Base-by-base conservation (phyloP, 64 coral and sea anemone genomes). In the Montipora cactus region DNA sequence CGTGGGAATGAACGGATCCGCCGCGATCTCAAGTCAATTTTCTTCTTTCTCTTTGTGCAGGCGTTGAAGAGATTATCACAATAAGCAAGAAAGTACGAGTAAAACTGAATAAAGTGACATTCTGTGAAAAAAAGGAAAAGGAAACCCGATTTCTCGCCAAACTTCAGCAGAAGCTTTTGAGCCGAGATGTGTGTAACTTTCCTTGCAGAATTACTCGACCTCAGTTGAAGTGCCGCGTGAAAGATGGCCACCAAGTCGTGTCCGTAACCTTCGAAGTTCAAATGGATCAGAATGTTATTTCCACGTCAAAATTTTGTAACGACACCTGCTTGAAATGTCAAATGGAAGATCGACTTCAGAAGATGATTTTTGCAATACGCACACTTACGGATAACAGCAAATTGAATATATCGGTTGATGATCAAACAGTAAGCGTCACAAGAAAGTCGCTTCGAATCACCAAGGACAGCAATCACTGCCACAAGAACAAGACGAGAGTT, bases 311-410 rank as follows among this genome's bases (percentile, higher is more conserved):
- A 19, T 75, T 69, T 7, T 98, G 96, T 59, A 98, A 98, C n/a
- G 47, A 79, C 69, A 92, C 82, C 44, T 98, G 96, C 55, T 16
- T 88, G 51, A 89, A 90, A 5, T 98, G 96, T 9, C 83, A 95
- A 80, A 72, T 98, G 23, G 96, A 98, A 15, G 88, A 92, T 49
- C 79, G 89, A 58, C 64, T 98, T 10, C 76, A 88, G 22, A 97
- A 67, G 18, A 91, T 97, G 21, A 90, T 97, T 21, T 49, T 67
- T 2, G 95, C 87, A 8, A 66, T 97, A 67, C 88, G 95, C 50
- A 81, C 13, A 5, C 76, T 94, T 21, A 83, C 88, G 2, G 69
- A 57, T 18, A 90, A 74, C 22, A 49, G 80, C 19, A 94, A 91
- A n/a, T 87, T 97, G 2, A 97, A 94, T 46, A 81, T 97, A 10